Conservation (phyloP, 2,113 vertebrate species). For the Etia nguti region DNA sequence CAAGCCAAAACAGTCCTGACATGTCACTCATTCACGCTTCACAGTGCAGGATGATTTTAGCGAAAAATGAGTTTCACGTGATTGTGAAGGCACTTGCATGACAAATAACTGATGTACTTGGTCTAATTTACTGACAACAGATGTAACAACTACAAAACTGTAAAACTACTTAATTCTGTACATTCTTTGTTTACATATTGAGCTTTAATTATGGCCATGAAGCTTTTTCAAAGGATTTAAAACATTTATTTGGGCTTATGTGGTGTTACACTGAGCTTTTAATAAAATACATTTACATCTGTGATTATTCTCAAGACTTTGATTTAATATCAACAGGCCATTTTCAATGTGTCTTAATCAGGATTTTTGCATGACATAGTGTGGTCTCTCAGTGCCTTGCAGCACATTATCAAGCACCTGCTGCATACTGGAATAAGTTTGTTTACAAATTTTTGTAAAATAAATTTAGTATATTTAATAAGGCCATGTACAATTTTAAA, state of each 20-base stretch:
- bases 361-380: not conserved
- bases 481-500: not conserved
- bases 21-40: not conserved
- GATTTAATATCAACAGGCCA: not conserved
- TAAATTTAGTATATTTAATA: not conserved
- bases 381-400: not conserved
- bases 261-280: not conserved
- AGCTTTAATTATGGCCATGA: no score
- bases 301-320: not conserved
- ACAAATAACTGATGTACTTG: not conserved
- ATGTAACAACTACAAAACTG: not conserved
- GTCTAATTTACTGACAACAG: not conserved
- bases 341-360: not conserved
- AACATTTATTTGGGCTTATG: not conserved
- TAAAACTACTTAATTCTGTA: not conserved
- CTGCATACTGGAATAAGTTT: not conserved
- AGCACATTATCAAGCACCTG: not conserved
- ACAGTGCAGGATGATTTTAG: not conserved
- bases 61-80: not conserved
- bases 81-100: not conserved
- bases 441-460: not conserved
- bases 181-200: not conserved
- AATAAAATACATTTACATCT: conserved; percentile 8
- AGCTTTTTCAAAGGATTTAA: not conserved
- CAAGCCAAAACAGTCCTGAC: not conserved